Conservation (phyloP, 2,888 invertebrate genomes). For the Chrysodeixis includens region DNA sequence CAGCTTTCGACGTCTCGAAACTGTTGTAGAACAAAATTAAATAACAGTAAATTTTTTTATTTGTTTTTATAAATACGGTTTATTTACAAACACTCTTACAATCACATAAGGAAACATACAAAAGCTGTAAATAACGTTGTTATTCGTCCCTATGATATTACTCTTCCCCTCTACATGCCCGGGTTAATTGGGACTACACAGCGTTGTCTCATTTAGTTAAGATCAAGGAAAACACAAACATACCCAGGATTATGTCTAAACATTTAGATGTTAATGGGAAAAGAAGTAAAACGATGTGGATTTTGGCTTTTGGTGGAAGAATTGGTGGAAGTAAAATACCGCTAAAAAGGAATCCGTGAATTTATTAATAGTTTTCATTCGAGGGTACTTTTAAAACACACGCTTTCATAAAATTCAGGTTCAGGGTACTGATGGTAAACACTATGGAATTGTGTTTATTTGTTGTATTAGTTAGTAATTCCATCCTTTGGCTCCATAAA, state of each 20-base stretch:
- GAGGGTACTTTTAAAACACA: too few relatives aligned
- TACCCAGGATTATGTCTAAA: background rate
- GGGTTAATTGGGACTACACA: constrained; percentile 32
- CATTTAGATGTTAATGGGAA: constrained; percentile 1
- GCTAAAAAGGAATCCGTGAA: too few relatives aligned
- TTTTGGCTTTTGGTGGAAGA: background rate
- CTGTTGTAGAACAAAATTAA: too few relatives aligned
- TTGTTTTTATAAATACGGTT: background rate
- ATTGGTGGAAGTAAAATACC: background rate
- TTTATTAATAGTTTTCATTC: too few relatives aligned
- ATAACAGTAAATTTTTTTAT: too few relatives aligned
- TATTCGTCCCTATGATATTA: background rate
- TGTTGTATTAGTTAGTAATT: too few relatives aligned
- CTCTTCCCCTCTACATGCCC: background rate
- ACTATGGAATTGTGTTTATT: too few relatives aligned
- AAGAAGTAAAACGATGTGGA: constrained; percentile 9
- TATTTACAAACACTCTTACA: background rate
- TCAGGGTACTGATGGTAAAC: too few relatives aligned
- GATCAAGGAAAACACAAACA: constrained; percentile 24
- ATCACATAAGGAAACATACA: background rate
- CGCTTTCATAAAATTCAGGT: too few relatives aligned
- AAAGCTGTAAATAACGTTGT: background rate
- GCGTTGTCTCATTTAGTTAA: constrained; percentile 20
- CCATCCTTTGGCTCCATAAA: too few relatives aligned
- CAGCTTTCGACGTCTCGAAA: too few relatives aligned